These are phyloP conservation scores for Atlantisia rogersi DNA, from an alignment of 2,113 vertebrate genomes.

Conservation along the genomic window DNA sequence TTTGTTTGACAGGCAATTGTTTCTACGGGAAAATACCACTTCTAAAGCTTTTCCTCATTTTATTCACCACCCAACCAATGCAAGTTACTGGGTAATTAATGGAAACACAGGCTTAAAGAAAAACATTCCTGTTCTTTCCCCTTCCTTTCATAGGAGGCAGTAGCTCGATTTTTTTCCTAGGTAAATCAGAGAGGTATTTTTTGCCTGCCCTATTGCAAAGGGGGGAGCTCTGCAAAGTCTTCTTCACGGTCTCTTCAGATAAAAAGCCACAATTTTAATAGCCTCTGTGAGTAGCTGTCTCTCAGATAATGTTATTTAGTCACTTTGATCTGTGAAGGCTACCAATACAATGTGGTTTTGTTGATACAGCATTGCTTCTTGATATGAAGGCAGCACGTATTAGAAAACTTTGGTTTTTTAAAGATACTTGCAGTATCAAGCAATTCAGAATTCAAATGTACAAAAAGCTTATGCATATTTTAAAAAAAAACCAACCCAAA, in stretches of 20 bases:
- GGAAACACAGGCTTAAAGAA: neutral
- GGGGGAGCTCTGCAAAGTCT: neutral
- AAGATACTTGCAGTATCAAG: neutral
- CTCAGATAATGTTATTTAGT: neutral
- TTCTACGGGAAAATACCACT: constrained; percentile 40
- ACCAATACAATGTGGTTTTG: neutral
- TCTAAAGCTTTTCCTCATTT: neutral
- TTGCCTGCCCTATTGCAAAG: neutral
- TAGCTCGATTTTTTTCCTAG: neutral
- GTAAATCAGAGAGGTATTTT: neutral
- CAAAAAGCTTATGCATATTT: neutral
- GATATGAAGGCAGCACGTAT: neutral
- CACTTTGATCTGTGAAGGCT: neutral
- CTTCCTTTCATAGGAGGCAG: neutral
- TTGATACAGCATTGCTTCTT: neutral
- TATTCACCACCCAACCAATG: constrained; percentile 10
- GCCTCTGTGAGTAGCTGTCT: neutral
- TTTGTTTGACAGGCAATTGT: constrained; percentile 59
- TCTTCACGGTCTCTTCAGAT: neutral
- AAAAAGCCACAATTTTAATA: neutral
- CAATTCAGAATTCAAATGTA: neutral
- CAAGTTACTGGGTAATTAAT: constrained; percentile 27
- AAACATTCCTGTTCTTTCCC: neutral
- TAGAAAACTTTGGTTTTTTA: neutral
- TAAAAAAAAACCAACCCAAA: neutral